These are phyloP conservation scores for Neoitamus cyanurus DNA, from an alignment of 2,888 invertebrate genomes.

Conservation along the genomic window DNA sequence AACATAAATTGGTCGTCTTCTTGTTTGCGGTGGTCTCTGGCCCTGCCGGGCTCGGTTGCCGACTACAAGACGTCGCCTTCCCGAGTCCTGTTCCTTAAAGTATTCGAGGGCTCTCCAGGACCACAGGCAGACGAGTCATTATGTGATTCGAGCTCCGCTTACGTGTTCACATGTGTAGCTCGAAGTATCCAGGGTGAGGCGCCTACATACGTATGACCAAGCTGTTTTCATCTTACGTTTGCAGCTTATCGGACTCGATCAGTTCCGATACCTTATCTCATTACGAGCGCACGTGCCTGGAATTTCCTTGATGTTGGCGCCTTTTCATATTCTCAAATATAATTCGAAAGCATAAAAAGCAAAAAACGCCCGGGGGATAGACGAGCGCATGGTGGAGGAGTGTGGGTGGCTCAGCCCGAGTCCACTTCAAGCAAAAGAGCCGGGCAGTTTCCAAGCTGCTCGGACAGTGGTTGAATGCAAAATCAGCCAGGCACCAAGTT, in stretches of 20 bases:
- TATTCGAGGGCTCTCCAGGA: conserved; percentile 9
- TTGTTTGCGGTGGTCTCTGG: conserved; percentile 32
- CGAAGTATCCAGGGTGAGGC: not conserved
- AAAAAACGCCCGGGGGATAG: conserved; percentile 20
- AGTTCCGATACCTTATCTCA: conserved; percentile 54
- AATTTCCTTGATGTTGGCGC: conserved; percentile 48
- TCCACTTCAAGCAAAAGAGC: not conserved
- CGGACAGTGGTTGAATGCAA: conserved; percentile 31
- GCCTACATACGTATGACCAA: conserved; percentile 1
- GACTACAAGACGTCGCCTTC: not conserved
- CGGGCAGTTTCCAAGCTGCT: not conserved
- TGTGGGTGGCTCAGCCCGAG: not conserved
- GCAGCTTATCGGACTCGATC: conserved; percentile 52
- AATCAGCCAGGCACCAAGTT: not conserved
- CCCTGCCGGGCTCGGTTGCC: not conserved
- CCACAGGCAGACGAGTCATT: conserved; percentile 30
- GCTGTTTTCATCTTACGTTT: conserved; percentile 46
- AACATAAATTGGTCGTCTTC: conserved; percentile 49
- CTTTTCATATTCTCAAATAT: conserved; percentile 42
- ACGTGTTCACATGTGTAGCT: conserved; percentile 13
- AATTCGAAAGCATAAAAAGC: conserved; percentile 39
- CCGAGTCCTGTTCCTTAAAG: not conserved
- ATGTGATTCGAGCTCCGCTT: conserved; percentile 6
- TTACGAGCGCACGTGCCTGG: conserved; percentile 53
- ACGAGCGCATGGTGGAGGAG: not conserved